A percentile compares a stretch with the other conserved stretches of the same genome.
Evolutionary conservation across 2,797 vertebrate species (phyloP).

Genomic region (Etheostoma nigrum): DNA sequence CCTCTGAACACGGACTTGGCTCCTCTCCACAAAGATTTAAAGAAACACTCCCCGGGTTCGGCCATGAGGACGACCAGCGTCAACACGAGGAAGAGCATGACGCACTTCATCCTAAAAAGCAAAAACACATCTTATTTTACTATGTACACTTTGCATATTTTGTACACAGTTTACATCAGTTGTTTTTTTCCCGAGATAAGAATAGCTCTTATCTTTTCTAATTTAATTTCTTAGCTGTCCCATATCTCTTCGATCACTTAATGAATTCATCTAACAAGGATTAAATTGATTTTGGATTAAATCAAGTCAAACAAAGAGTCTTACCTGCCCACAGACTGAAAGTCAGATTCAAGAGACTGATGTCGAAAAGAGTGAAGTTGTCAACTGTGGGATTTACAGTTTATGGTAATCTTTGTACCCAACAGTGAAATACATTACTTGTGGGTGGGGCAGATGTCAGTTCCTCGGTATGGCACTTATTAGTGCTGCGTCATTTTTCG

Average conservation of each 20-base stretch:
- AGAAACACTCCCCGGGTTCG: no score
- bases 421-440: background rate
- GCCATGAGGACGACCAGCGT: background rate
- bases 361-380: background rate
- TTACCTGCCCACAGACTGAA: constrained; percentile 14
- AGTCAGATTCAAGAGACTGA: background rate
- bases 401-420: background rate
- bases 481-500: no score
- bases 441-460: background rate
- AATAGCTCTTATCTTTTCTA: no score
- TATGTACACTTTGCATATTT: no score
- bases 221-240: no score
- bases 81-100: background rate
- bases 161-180: no score
- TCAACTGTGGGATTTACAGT: background rate
- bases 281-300: background rate
- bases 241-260: no score
- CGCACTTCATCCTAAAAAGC: background rate
- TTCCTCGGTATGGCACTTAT: background rate
- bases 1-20: background rate
- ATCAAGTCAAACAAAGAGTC: background rate
- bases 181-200: no score
- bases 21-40: background rate
- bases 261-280: background rate
- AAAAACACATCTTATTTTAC: background rate